Base-by-base conservation (phyloP, 2,797 vertebrate genomes). In the Spondyliosoma cantharus region DNA sequence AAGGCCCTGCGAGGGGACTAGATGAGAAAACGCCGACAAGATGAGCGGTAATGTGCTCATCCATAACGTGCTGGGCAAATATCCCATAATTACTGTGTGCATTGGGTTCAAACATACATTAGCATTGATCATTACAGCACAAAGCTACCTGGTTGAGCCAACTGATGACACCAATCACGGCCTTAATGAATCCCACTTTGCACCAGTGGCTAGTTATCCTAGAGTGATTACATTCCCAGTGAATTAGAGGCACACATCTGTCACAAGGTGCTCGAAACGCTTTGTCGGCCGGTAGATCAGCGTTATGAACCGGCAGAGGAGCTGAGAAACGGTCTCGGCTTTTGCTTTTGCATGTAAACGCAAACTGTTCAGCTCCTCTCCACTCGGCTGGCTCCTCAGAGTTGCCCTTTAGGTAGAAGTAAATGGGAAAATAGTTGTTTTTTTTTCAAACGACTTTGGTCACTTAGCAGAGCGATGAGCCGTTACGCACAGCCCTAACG, bases 141-240 rank as follows among this genome's bases (percentile, higher is more conserved):
- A 48, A 66, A 54, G 59, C 53, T 64, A 79, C 77, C 85, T 75
- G 74, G 62, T 65, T 60, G 74, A 67, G 72, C 42, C 76, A 69
- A 53, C 65, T 70, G 85, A 86, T 76, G 81, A 80, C 65, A 87
- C 80, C 61, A 81, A 79, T 90, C 83, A 87, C 3, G 11, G 27
- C 25, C 9, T 20, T 84, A 87, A 92, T 90, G 87, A 85, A 72
- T 74, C 76, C 81, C 84, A 87, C 76, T 89, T 83, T 83, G 83
- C 81, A 61, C 29, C 66, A 29, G 71, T n/a, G 74, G 84, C 85
- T 82, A 76, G 74, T 87, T 86, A 66, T n/a, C 46, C 52, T 78
- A 59, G 45, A 70, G 67, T 74, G 78, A 91, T 90, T 56, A 63
- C 54, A 63, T 70, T 83, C 61, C 42, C 57, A 54, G 29, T 43